These are phyloP conservation scores for Amphimallon solstitiale DNA, from an alignment of 2,888 invertebrate species.

Conservation along the genomic window DNA sequence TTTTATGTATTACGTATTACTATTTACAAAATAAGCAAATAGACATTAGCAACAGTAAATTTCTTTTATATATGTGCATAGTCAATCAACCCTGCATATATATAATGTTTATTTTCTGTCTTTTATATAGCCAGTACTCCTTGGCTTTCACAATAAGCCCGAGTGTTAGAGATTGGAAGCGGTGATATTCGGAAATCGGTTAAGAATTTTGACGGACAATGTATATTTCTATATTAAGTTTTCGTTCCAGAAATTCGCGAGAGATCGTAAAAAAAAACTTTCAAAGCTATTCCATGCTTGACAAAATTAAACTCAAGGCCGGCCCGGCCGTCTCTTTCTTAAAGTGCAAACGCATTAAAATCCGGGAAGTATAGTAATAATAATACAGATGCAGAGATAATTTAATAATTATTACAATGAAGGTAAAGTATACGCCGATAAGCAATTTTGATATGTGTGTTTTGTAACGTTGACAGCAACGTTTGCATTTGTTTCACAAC, in stretches of 20 bases:
- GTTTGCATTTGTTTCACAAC: too few relatives aligned
- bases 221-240: not conserved
- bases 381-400: conserved; percentile 23
- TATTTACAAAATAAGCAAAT: too few relatives aligned
- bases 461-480: too few relatives aligned
- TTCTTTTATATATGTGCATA: too few relatives aligned
- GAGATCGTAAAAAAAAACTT: not conserved
- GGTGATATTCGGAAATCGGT: too few relatives aligned
- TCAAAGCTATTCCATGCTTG: conserved; percentile 20
- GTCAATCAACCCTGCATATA: too few relatives aligned
- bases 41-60: too few relatives aligned
- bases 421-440: conserved; percentile 30
- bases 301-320: conserved; percentile 33
- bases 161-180: too few relatives aligned
- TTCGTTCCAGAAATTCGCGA: not conserved
- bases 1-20: too few relatives aligned
- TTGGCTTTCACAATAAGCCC: too few relatives aligned
- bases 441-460: conserved; percentile 4
- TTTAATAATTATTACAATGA: conserved; percentile 33
- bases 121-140: too few relatives aligned
- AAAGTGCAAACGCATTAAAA: conserved; percentile 6
- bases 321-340: not conserved
- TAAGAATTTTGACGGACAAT: not conserved
- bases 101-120: too few relatives aligned
- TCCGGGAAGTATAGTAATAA: conserved; percentile 37